phyloP scores from a whole-genome alignment of 35 echinoderm and acorn worm species.

The Patiria miniata region DNA sequence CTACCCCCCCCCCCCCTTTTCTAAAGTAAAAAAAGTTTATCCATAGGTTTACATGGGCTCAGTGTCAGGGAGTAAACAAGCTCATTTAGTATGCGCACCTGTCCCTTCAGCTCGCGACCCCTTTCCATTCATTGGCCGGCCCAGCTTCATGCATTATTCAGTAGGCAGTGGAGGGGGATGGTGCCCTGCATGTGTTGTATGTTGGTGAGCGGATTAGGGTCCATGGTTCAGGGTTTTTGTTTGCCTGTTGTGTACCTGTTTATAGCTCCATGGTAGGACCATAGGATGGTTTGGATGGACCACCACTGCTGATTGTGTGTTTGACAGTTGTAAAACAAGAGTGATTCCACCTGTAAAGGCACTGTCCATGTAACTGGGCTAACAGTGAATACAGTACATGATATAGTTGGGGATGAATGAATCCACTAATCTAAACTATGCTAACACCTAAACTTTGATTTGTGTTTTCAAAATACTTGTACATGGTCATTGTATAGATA shows the following conservation, averaged over 20 bases:
- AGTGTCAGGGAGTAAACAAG: constrained; percentile 26
- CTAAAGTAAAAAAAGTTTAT: background rate
- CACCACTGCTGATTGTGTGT: background rate
- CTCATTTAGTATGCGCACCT: constrained; percentile 55
- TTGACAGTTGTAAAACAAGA: background rate
- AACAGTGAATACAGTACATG: no score
- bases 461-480: no score
- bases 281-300: no score
- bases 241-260: background rate
- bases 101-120: constrained; percentile 34
- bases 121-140: constrained; percentile 27
- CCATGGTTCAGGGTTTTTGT: background rate
- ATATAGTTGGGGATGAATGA: no score
- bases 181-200: constrained; percentile 2
- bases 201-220: background rate
- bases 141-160: constrained; percentile 39
- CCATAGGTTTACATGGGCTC: background rate
- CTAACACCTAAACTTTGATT: no score
- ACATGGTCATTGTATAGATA: no score
- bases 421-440: no score
- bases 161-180: constrained; percentile 6
- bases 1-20: background rate
- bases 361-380: background rate
- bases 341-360: background rate
- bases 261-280: no score